Conservation (phyloP, 2,888 invertebrate species). For the Eupithecia exiguata region DNA sequence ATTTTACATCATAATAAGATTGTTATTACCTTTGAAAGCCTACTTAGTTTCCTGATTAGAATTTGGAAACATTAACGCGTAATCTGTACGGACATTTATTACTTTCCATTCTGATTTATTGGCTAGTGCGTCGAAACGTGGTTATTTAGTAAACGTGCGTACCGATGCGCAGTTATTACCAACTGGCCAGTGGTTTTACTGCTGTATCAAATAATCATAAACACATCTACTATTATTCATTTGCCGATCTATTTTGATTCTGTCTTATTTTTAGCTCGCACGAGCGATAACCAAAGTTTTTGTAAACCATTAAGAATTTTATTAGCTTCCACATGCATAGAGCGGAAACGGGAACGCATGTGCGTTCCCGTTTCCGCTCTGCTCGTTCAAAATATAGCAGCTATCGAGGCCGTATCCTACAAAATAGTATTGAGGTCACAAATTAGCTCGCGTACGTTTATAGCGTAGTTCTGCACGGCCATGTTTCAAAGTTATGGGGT, state of each 20-base stretch:
- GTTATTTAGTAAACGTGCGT: not conserved
- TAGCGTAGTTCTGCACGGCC: conserved; percentile 40
- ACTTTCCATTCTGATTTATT: not conserved
- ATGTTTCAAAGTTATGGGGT: conserved; percentile 32
- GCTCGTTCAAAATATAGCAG: not conserved
- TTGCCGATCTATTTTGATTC: too few relatives aligned
- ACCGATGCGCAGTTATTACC: not conserved
- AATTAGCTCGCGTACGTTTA: conserved; percentile 44
- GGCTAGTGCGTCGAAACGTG: not conserved
- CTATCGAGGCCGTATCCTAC: conserved; percentile 18
- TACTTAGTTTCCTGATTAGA: conserved; percentile 18
- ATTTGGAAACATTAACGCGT: conserved; percentile 16
- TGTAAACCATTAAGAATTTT: not conserved
- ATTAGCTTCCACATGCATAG: not conserved
- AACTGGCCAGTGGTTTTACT: not conserved
- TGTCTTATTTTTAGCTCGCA: too few relatives aligned
- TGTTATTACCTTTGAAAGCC: conserved; percentile 26
- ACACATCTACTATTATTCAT: not conserved
- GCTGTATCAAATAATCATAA: not conserved
- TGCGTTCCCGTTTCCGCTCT: not conserved
- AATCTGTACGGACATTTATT: conserved; percentile 14
- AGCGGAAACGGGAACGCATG: too few relatives aligned
- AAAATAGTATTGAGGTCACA: conserved; percentile 33
- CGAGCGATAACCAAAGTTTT: not conserved
- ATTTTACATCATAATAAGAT: conserved; percentile 44